phyloP scores from a whole-genome alignment of 2,888 invertebrate genomes.

The Amphipyra tragopoginis region DNA sequence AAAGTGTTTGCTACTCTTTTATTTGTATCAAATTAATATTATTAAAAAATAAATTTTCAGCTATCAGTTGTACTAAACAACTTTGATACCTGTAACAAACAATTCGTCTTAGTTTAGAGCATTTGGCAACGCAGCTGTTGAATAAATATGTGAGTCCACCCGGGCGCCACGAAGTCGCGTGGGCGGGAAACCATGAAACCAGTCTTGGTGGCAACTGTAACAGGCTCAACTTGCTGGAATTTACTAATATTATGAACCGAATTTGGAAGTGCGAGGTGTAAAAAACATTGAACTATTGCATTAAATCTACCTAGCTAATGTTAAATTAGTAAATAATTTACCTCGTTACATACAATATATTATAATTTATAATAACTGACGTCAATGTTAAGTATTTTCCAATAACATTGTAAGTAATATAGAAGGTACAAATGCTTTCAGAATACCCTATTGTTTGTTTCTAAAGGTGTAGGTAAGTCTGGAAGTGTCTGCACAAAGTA shows the following conservation, averaged over 20 bases:
- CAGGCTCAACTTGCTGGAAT: conserved; percentile 58
- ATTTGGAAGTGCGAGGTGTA: conserved; percentile 19
- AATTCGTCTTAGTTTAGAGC: conserved; percentile 3
- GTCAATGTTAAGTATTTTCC: conserved; percentile 24
- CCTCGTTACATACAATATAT: conserved; percentile 21
- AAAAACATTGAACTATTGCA: conserved; percentile 18
- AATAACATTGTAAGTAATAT: not conserved
- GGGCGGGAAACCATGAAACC: conserved; percentile 89
- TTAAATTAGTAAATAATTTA: conserved; percentile 40
- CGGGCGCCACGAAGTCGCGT: conserved; percentile 88
- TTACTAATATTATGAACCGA: conserved; percentile 22
- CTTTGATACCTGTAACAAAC: not conserved
- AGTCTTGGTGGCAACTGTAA: conserved; percentile 78
- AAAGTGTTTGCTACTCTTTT: too few species aligned
- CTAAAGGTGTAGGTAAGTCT: conserved; percentile 2
- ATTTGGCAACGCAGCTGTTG: conserved; percentile 75
- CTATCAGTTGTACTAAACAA: not conserved
- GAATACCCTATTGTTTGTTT: conserved; percentile 5
- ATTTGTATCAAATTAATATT: too few species aligned
- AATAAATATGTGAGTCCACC: conserved; percentile 76
- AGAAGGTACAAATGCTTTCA: conserved; percentile 4
- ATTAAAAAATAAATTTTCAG: too few species aligned
- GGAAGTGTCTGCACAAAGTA: conserved; percentile 9
- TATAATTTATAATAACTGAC: conserved; percentile 2
- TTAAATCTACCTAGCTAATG: conserved; percentile 17